Conservation (phyloP, 2,888 invertebrate genomes). For the Pristionchus maxplancki region DNA sequence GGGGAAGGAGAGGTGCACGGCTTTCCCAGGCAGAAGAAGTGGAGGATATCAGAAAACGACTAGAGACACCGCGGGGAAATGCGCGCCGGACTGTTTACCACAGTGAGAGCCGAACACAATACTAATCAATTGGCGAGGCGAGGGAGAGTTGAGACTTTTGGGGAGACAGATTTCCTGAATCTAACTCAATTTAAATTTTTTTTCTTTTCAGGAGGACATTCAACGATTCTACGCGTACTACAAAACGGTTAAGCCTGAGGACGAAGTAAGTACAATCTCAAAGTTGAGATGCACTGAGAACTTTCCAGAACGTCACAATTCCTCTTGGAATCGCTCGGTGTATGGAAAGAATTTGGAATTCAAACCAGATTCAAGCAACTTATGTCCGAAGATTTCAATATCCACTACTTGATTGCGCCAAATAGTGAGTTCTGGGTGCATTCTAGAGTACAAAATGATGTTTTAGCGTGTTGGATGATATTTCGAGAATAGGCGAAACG, state of each 20-base stretch:
- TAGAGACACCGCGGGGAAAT: background rate
- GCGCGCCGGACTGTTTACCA: slow-evolving; percentile 5
- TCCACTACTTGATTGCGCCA: slow-evolving; percentile 63
- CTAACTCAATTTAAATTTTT: too few species aligned
- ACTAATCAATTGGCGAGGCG: background rate
- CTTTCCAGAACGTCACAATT: slow-evolving; percentile 24
- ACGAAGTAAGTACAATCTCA: background rate
- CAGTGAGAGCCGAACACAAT: background rate
- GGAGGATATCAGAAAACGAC: background rate
- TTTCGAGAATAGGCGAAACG: slow-evolving; percentile 62
- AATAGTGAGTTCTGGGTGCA: slow-evolving; percentile 60
- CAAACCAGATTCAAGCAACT: slow-evolving; percentile 57
- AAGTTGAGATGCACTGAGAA: background rate
- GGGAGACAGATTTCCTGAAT: too few species aligned
- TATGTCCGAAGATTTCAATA: slow-evolving; percentile 62
- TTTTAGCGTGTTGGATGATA: slow-evolving; percentile 67
- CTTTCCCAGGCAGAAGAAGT: background rate
- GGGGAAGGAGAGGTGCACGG: slow-evolving; percentile 1
- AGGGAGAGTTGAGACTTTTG: background rate
- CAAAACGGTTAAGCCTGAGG: slow-evolving; percentile 51
- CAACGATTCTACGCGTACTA: slow-evolving; percentile 61
- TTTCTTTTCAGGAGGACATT: slow-evolving; percentile 63
- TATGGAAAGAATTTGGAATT: slow-evolving; percentile 67
- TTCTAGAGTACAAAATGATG: background rate
- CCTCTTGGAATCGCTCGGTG: slow-evolving; percentile 51